A percentile compares a stretch with the other conserved stretches of the same genome.
Evolutionary conservation across 1,140 invertebrate species (phyloP).

Genomic region (Anagrus nilaparvatae): DNA sequence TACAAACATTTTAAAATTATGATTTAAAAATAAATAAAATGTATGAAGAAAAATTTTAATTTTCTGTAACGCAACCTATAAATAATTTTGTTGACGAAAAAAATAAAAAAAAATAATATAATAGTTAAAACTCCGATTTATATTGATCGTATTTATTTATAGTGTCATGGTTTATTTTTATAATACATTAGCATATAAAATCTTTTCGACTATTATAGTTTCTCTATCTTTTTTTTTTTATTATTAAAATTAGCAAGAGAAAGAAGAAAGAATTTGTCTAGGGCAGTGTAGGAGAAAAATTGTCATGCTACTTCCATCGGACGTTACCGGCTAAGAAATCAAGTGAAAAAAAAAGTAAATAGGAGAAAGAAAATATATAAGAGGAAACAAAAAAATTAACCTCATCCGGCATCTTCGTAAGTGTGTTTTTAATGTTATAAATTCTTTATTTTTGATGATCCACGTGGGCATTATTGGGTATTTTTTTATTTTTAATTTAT

Average conservation of each 20-base stretch:
- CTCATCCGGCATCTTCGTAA: constrained; percentile 6
- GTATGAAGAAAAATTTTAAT: too few relatives aligned
- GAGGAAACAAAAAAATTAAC: constrained; percentile 6
- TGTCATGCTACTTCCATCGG: constrained; percentile 8
- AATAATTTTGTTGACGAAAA: too few relatives aligned
- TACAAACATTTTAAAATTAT: too few relatives aligned
- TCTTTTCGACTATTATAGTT: constrained; percentile 16
- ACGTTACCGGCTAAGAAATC: constrained; percentile 7
- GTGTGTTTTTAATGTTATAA: background rate
- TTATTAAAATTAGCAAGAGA: background rate
- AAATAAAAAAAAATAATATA: too few relatives aligned
- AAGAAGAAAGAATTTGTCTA: constrained; percentile 5
- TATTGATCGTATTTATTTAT: constrained; percentile 33
- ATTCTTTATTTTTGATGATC: background rate
- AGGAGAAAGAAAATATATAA: background rate
- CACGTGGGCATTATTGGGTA: background rate
- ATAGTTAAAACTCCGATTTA: constrained; percentile 30
- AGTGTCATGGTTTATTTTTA: constrained; percentile 30
- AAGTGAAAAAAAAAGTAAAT: background rate
- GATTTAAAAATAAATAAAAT: too few relatives aligned
- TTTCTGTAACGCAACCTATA: too few relatives aligned
- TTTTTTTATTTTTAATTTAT: background rate
- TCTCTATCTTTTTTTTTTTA: background rate
- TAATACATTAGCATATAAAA: constrained; percentile 18
- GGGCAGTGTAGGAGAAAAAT: constrained; percentile 6